Evolutionary conservation across 2,888 invertebrate genomes (phyloP).

Genomic region (Cristatella mucedo): DNA sequence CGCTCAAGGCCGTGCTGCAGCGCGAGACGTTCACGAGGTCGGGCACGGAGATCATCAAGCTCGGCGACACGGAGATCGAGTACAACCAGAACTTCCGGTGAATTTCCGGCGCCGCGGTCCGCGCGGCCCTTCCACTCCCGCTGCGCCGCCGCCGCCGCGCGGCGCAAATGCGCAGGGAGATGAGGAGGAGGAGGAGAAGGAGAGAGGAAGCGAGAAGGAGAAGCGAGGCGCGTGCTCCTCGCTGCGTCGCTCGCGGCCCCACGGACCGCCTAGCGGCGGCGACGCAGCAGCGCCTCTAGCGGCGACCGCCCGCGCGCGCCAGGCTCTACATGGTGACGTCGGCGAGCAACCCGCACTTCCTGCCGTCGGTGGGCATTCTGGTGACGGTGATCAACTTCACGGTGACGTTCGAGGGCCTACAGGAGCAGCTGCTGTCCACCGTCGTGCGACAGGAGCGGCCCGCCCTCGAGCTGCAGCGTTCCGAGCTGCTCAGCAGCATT

Average conservation of each 20-base stretch:
- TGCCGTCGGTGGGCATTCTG: constrained; percentile 34
- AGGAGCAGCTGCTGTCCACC: constrained; percentile 35
- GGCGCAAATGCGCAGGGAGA: too few relatives aligned
- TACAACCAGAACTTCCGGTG: constrained; percentile 36
- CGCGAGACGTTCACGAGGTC: constrained; percentile 31
- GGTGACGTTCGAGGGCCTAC: constrained; percentile 36
- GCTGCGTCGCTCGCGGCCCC: too few relatives aligned
- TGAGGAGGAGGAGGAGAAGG: too few relatives aligned
- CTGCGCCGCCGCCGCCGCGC: too few relatives aligned
- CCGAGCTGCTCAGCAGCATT: constrained; percentile 27
- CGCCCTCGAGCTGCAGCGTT: constrained; percentile 27
- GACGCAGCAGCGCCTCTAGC: too few relatives aligned
- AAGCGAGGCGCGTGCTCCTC: too few relatives aligned
- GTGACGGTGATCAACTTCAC: constrained; percentile 38
- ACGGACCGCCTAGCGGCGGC: too few relatives aligned
- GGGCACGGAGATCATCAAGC: constrained; percentile 28
- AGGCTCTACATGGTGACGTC: constrained; percentile 35
- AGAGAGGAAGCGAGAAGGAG: too few relatives aligned
- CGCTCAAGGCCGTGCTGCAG: constrained; percentile 30
- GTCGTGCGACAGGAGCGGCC: constrained; percentile 37
- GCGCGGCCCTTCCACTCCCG: too few relatives aligned
- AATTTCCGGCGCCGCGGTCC: too few relatives aligned
- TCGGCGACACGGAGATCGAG: constrained; percentile 38
- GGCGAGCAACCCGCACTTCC: constrained; percentile 35
- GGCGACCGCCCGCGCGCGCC: too few relatives aligned